A percentile compares a stretch with the other conserved stretches of the same genome.
Conservation (phyloP, 1,140 invertebrate genomes). For the Aricia agestis region DNA sequence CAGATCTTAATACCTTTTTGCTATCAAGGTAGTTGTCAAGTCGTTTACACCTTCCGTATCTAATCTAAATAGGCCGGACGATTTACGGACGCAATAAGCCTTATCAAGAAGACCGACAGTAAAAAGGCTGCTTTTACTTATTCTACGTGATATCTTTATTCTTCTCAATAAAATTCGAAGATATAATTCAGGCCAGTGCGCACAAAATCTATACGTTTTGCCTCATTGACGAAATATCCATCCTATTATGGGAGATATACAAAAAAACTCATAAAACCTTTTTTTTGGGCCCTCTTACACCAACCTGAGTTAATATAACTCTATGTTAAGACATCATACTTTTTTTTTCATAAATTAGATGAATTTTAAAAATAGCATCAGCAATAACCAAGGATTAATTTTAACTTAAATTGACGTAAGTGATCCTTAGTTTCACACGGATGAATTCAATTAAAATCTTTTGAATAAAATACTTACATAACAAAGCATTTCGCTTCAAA, state of each 20-base stretch:
- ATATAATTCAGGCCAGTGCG: neutral
- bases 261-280: too few relatives aligned
- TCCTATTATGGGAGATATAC: neutral
- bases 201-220: neutral
- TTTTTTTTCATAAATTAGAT: too few relatives aligned
- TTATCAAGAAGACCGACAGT: neutral
- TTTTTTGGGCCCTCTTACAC: too few relatives aligned
- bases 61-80: neutral
- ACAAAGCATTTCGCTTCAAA: conserved; percentile 55
- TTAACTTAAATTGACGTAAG: too few relatives aligned
- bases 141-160: too few relatives aligned
- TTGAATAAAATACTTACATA: conserved; percentile 49
- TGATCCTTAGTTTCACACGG: neutral
- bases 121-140: neutral
- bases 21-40: neutral
- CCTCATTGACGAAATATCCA: too few relatives aligned
- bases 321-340: too few relatives aligned
- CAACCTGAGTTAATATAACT: too few relatives aligned
- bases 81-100: neutral
- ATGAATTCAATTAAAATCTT: neutral
- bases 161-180: neutral
- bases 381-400: too few relatives aligned
- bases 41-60: neutral
- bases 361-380: too few relatives aligned
- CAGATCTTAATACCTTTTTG: neutral